Conservation (phyloP, 2,888 invertebrate genomes). For the Orchestes rusci region DNA sequence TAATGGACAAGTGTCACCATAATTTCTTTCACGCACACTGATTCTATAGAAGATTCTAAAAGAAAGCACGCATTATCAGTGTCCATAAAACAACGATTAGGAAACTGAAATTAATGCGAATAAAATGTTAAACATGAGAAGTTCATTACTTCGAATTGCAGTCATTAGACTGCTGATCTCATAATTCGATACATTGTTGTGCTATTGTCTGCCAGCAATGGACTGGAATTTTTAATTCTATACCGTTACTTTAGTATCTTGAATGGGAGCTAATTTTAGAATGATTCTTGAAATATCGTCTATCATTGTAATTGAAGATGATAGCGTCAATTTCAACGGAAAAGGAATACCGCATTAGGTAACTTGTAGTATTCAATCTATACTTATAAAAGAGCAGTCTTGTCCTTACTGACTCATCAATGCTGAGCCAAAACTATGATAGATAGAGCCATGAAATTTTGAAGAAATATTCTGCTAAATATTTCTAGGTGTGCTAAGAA, state of each 20-base stretch:
- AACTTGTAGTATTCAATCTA: too few species aligned
- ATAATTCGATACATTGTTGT: constrained; percentile 27
- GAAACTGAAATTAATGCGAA: constrained; percentile 37
- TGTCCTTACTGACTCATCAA: too few species aligned
- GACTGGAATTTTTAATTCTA: constrained; percentile 22
- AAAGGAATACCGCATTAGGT: too few species aligned
- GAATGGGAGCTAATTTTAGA: constrained; percentile 15
- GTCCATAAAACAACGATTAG: constrained; percentile 35
- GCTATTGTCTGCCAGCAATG: constrained; percentile 18
- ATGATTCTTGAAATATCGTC: constrained; percentile 18
- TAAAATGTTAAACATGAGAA: constrained; percentile 37
- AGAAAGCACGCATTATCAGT: constrained; percentile 34
- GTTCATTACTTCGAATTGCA: constrained; percentile 31
- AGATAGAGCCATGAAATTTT: too few species aligned
- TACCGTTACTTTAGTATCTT: constrained; percentile 17
- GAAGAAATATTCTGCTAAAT: too few species aligned
- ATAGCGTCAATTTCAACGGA: too few species aligned
- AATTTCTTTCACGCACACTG: constrained; percentile 31
- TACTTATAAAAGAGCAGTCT: too few species aligned
- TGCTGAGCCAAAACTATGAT: too few species aligned
- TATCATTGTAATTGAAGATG: too few species aligned
- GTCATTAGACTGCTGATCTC: constrained; percentile 27
- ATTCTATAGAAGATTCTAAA: constrained; percentile 30
- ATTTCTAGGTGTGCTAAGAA: too few species aligned
- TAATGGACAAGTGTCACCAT: background rate